A percentile compares a stretch with the other conserved stretches of the same genome.
Evolutionary conservation across 2,888 invertebrate species (phyloP).

Genomic region (Synergus itoensis): DNA sequence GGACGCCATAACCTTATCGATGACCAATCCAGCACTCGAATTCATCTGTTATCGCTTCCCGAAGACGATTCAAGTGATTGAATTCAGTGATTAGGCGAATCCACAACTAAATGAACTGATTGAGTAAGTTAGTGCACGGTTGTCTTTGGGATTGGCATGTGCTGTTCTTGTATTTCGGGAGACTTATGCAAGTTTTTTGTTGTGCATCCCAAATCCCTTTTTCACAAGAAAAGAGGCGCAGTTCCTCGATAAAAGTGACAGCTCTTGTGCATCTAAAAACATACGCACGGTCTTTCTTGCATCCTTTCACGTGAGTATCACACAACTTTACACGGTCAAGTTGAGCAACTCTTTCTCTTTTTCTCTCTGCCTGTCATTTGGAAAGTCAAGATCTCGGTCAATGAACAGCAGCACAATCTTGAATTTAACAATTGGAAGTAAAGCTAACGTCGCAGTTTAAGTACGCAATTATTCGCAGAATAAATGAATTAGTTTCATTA

Average conservation of each 20-base stretch:
- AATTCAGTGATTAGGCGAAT: not conserved
- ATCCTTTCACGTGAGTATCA: slow-evolving; percentile 53
- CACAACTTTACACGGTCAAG: slow-evolving; percentile 58
- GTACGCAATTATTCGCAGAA: not conserved
- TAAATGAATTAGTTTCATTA: not conserved
- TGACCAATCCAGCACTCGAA: slow-evolving; percentile 11
- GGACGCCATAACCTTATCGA: slow-evolving; percentile 17
- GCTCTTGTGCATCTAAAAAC: not conserved
- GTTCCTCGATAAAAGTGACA: not conserved
- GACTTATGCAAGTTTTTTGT: not conserved
- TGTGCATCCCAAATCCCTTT: not conserved
- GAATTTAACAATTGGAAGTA: not conserved
- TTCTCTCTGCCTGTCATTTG: slow-evolving; percentile 42
- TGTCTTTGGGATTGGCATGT: slow-evolving; percentile 48
- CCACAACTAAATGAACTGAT: not conserved
- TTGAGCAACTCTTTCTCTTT: slow-evolving; percentile 63
- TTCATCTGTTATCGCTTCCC: slow-evolving; percentile 25
- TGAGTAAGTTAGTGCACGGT: slow-evolving; percentile 46
- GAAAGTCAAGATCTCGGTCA: slow-evolving; percentile 66
- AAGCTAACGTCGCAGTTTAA: not conserved
- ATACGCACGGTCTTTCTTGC: not conserved
- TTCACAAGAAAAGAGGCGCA: not conserved
- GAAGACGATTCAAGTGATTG: not conserved
- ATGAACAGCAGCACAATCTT: slow-evolving; percentile 45
- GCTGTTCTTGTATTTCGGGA: not conserved